Conservation (phyloP, 2,797 vertebrate genomes). For the Brotula barbata region DNA sequence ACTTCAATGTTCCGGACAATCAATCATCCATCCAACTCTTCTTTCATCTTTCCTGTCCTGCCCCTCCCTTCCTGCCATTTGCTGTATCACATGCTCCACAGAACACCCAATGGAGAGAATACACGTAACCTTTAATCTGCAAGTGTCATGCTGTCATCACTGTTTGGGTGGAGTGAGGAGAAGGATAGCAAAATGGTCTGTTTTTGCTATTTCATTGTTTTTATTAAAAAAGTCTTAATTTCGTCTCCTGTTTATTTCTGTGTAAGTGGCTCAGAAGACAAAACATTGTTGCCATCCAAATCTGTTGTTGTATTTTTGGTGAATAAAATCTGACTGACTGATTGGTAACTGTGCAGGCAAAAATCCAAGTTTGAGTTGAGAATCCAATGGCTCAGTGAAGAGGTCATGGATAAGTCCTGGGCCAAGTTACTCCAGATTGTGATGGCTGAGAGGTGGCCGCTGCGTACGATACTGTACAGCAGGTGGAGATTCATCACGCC, state of each 20-base stretch:
- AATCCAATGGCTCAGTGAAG: not conserved
- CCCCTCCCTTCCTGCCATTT: conserved; percentile 57
- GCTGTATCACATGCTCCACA: conserved; percentile 59
- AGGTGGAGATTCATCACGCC: not conserved
- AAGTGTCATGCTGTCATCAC: conserved; percentile 56
- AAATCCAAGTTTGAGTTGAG: too few relatives aligned
- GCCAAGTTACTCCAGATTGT: too few relatives aligned
- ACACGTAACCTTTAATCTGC: conserved; percentile 51
- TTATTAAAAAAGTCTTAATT: not conserved
- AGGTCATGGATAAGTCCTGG: not conserved
- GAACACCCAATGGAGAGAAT: conserved; percentile 26
- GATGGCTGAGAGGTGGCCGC: too few relatives aligned
- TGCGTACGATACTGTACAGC: too few relatives aligned
- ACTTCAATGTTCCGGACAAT: conserved; percentile 51
- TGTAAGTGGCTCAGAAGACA: not conserved
- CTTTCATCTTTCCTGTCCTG: conserved; percentile 44
- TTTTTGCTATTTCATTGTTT: too few relatives aligned
- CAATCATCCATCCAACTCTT: conserved; percentile 51
- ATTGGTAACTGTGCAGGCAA: not conserved
- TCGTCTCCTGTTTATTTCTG: not conserved
- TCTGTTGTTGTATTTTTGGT: not conserved
- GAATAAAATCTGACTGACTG: not conserved
- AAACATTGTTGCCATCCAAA: not conserved
- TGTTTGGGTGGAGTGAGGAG: conserved; percentile 48
- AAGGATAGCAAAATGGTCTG: conserved; percentile 12